These are phyloP conservation scores for Styela clava DNA, from an alignment of 23 tunicate species.

Conservation along the genomic window DNA sequence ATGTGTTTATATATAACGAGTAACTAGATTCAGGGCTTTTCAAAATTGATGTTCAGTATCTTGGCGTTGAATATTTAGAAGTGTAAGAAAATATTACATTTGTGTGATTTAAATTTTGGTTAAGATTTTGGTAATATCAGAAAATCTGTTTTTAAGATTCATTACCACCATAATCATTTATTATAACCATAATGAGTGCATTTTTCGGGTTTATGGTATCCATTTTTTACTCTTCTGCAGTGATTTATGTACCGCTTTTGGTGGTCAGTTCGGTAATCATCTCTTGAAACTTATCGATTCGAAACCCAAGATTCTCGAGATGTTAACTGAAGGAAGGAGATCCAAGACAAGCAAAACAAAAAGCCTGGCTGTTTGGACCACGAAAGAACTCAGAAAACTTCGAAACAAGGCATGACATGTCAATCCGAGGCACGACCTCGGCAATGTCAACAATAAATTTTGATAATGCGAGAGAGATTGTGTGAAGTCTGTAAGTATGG, in stretches of 20 bases:
- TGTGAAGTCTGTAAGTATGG: not conserved
- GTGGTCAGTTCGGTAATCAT: slow-evolving; percentile 47
- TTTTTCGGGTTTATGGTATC: too few relatives aligned
- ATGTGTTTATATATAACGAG: too few relatives aligned
- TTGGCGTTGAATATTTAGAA: too few relatives aligned
- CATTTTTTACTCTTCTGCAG: slow-evolving; percentile 47
- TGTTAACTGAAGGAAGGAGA: slow-evolving; percentile 76
- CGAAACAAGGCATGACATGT: slow-evolving; percentile 40
- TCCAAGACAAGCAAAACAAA: slow-evolving; percentile 79
- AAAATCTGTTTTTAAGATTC: too few relatives aligned
- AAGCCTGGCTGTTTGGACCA: slow-evolving; percentile 81
- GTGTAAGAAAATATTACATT: too few relatives aligned
- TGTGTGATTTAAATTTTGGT: too few relatives aligned
- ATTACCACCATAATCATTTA: too few relatives aligned
- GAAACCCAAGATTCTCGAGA: slow-evolving; percentile 44
- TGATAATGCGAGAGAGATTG: not conserved
- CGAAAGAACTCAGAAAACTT: slow-evolving; percentile 82
- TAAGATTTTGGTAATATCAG: too few relatives aligned
- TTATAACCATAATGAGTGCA: too few relatives aligned
- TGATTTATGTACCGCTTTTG: slow-evolving; percentile 80
- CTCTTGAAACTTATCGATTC: slow-evolving; percentile 43
- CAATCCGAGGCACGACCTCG: not conserved
- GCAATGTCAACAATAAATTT: not conserved
- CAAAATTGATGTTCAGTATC: too few relatives aligned
- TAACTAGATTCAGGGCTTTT: too few relatives aligned